These are phyloP conservation scores for Microhierax caerulescens DNA, from an alignment of 2,797 vertebrate genomes.

Conservation along the genomic window DNA sequence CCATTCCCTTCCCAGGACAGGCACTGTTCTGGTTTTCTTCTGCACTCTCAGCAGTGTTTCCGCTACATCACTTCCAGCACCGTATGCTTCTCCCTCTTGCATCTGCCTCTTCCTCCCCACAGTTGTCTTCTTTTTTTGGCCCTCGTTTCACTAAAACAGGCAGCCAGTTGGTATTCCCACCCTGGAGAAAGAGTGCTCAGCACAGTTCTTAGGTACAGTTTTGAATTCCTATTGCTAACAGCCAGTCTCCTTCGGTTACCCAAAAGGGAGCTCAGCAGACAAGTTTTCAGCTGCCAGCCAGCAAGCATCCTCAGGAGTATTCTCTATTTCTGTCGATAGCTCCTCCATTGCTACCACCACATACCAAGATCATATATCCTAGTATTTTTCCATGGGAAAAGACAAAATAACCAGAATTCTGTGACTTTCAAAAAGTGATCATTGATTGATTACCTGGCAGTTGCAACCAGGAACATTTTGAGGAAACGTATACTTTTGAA, in stretches of 20 bases:
- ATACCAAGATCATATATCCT: not conserved
- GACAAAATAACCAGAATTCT: not conserved
- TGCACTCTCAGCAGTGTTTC: not conserved
- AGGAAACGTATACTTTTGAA: not conserved
- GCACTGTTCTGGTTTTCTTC: not conserved
- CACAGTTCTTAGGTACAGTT: not conserved
- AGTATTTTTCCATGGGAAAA: constrained; percentile 22
- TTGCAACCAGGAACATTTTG: not conserved
- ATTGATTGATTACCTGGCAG: not conserved
- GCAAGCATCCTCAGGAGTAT: not conserved
- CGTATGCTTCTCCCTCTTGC: not conserved
- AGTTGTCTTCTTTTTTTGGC: not conserved
- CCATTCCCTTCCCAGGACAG: not conserved
- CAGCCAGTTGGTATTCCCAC: not conserved
- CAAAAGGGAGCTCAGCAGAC: constrained; percentile 28
- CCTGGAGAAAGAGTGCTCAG: not conserved
- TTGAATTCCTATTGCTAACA: constrained; percentile 4
- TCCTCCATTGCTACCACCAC: not conserved
- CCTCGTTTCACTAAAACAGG: not conserved
- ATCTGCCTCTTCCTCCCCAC: not conserved
- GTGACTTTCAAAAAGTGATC: not conserved
- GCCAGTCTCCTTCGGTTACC: constrained; percentile 7
- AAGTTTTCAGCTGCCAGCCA: constrained; percentile 16
- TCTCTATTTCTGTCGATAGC: not conserved
- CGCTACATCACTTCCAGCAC: not conserved